Percentiles rank a stretch among this genome's conserved stretches.
Evolutionary conservation across 1,140 invertebrate species (phyloP).

Genomic region (Drosophila bifasciata): DNA sequence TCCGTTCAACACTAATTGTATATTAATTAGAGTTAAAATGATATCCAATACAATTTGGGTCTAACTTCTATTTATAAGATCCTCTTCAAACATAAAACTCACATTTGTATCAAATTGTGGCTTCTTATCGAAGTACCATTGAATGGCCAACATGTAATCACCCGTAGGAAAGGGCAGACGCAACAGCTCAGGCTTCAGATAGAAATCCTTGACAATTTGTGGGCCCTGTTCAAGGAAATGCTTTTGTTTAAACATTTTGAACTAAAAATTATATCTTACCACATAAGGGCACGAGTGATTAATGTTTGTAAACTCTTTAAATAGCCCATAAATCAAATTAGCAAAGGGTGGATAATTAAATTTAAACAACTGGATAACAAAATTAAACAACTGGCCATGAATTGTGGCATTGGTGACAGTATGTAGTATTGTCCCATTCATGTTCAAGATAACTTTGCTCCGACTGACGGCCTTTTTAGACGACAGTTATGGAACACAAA

Average conservation of each 20-base stretch:
- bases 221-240: constrained; percentile 13
- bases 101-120: constrained; percentile 22
- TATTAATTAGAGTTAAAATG: no score
- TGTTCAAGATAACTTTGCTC: not conserved
- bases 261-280: not conserved
- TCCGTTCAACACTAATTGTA: no score
- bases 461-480: constrained; percentile 21
- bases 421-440: constrained; percentile 20
- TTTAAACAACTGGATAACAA: no score
- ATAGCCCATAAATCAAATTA: constrained; percentile 9
- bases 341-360: constrained; percentile 9
- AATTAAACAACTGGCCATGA: no score
- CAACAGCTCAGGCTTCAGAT: not conserved
- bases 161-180: constrained; percentile 18
- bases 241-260: no score
- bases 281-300: constrained; percentile 41
- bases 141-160: constrained; percentile 14
- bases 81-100: constrained; percentile 13
- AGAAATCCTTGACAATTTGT: constrained; percentile 25
- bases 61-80: not conserved
- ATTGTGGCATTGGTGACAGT: constrained; percentile 1
- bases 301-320: constrained; percentile 36
- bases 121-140: constrained; percentile 21
- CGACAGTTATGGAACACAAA: constrained; percentile 20
- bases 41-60: no score